phyloP scores from a whole-genome alignment of 2,888 invertebrate genomes.

The Therioaphis trifolii region DNA sequence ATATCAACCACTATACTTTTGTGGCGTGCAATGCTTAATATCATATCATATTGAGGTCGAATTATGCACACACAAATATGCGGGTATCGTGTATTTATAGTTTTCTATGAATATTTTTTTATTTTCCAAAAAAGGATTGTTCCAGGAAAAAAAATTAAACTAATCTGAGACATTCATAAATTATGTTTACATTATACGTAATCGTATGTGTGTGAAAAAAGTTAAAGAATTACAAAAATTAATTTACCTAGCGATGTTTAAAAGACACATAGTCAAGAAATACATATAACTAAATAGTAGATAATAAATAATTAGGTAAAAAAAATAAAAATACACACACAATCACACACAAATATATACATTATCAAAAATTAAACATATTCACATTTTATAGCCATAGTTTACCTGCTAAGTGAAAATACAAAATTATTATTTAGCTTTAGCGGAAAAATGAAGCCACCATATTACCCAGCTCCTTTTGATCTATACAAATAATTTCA shows the following conservation, averaged over 20 bases:
- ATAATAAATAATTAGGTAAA: no score
- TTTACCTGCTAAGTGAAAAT: no score
- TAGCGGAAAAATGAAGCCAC: no score
- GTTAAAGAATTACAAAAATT: slow-evolving; percentile 15
- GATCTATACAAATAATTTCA: no score
- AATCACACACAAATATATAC: no score
- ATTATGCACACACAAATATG: slow-evolving; percentile 25
- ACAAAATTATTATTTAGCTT: no score
- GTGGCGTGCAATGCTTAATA: neutral
- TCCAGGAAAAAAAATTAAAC: slow-evolving; percentile 32
- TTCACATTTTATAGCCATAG: no score
- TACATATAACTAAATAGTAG: no score
- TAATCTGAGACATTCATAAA: slow-evolving; percentile 41
- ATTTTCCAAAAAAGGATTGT: slow-evolving; percentile 15
- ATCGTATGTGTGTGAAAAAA: slow-evolving; percentile 33
- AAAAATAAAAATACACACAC: no score
- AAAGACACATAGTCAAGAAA: slow-evolving; percentile 13
- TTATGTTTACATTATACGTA: slow-evolving; percentile 36
- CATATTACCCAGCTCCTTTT: no score
- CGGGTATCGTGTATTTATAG: slow-evolving; percentile 17
- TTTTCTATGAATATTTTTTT: neutral
- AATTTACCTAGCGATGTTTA: slow-evolving; percentile 14
- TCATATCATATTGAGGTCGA: slow-evolving; percentile 11
- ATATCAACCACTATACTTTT: neutral
- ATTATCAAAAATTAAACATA: no score